These are phyloP conservation scores for Planiliza haematocheilus DNA, from an alignment of 2,113 vertebrate species.

Conservation along the genomic window DNA sequence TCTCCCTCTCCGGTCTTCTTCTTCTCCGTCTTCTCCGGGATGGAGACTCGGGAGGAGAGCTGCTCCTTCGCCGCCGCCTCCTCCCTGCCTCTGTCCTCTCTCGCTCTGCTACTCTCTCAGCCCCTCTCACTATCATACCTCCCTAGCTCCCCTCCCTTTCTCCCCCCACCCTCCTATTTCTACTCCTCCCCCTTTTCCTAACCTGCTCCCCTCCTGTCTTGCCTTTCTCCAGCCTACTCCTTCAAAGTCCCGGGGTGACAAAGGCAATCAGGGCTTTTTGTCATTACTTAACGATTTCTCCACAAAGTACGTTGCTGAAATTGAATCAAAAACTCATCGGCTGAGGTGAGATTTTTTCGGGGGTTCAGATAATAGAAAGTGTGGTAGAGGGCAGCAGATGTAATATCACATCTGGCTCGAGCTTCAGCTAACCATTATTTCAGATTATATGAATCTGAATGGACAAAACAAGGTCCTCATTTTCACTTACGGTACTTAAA, in stretches of 20 bases:
- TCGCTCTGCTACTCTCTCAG: constrained; percentile 68
- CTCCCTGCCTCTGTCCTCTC: constrained; percentile 64
- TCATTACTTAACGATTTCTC: constrained; percentile 16
- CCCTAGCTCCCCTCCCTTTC: constrained; percentile 59
- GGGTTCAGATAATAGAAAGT: background rate
- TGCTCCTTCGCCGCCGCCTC: constrained; percentile 58
- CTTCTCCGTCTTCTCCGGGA: constrained; percentile 52
- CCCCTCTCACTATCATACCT: constrained; percentile 76
- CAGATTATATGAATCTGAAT: too few relatives aligned
- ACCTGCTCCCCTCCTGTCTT: constrained; percentile 54
- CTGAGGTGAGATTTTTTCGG: background rate
- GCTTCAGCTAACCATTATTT: background rate
- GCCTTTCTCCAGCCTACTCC: constrained; percentile 35
- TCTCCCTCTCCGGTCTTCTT: constrained; percentile 50
- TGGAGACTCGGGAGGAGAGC: constrained; percentile 64
- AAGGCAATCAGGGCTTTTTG: constrained; percentile 39
- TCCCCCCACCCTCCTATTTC: constrained; percentile 33
- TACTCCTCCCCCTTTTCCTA: constrained; percentile 66
- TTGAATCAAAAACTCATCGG: background rate
- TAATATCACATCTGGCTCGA: background rate
- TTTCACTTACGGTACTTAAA: background rate
- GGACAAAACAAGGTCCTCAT: too few relatives aligned
- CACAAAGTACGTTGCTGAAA: background rate
- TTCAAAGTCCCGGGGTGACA: constrained; percentile 55
- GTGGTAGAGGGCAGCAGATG: background rate